These are phyloP conservation scores for Odontocolon sp. DNA, from an alignment of 2,888 invertebrate species.

Conservation along the genomic window DNA sequence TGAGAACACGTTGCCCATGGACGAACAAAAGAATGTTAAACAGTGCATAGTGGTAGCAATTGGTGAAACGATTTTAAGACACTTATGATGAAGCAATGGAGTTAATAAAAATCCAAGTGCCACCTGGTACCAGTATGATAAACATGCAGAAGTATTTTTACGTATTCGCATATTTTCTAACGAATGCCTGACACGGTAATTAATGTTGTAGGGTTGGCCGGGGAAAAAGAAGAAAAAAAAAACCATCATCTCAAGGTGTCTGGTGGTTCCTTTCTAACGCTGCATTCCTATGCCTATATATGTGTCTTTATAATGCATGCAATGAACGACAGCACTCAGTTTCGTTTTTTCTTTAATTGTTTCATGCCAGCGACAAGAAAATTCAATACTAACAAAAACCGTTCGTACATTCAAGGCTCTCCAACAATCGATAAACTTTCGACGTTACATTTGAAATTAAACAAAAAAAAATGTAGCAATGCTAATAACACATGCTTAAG, in stretches of 20 bases:
- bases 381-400: constrained; percentile 1
- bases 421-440: neutral
- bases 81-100: constrained; percentile 8
- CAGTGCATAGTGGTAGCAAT: neutral
- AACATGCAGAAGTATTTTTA: constrained; percentile 24
- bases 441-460: neutral
- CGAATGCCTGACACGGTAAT: constrained; percentile 36
- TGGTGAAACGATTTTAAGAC: constrained; percentile 10
- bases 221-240: constrained; percentile 24
- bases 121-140: neutral
- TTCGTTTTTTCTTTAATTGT: constrained; percentile 13
- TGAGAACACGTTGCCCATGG: neutral
- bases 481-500: neutral
- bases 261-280: constrained; percentile 55
- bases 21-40: neutral
- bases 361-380: neutral
- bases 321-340: neutral
- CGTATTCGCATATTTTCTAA: constrained; percentile 2
- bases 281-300: constrained; percentile 44
- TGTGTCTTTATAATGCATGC: constrained; percentile 21
- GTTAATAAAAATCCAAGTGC: neutral
- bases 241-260: constrained; percentile 48
- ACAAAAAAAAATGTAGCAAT: neutral
- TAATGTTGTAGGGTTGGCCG: constrained; percentile 13
- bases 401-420: neutral